Evolutionary conservation across 2,797 vertebrate genomes (phyloP).

Genomic region (Protonibea diacanthus): DNA sequence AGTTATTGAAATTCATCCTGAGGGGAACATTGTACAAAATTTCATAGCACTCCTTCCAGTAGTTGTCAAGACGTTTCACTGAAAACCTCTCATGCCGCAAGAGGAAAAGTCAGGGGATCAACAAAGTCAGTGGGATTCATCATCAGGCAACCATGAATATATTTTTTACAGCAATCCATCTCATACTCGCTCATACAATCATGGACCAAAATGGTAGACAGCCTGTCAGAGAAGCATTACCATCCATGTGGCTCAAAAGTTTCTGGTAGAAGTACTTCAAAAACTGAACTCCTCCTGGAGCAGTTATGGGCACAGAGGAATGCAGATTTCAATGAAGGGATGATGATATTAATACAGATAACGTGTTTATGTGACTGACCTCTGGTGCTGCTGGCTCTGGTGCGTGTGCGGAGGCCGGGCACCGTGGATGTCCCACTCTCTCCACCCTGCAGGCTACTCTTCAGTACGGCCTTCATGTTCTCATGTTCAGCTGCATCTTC

Average conservation of each 20-base stretch:
- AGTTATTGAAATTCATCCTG: neutral
- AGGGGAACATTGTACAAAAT: too few species aligned
- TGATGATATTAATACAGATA: constrained; percentile 4
- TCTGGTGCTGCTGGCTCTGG: constrained; percentile 85
- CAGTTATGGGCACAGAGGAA: neutral
- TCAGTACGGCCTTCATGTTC: constrained; percentile 97
- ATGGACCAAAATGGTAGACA: neutral
- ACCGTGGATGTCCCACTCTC: constrained; percentile 78
- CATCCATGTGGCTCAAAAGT: neutral
- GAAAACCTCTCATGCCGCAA: neutral
- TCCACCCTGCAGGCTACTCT: constrained; percentile 79
- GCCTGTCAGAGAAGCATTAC: neutral
- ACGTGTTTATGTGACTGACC: constrained; percentile 74
- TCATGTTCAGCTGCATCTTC: constrained; percentile 94
- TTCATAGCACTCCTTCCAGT: neutral
- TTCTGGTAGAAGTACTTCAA: neutral
- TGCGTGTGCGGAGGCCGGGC: constrained; percentile 90
- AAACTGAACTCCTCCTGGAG: neutral
- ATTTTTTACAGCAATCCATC: neutral
- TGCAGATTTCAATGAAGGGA: neutral
- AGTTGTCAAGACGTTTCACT: neutral
- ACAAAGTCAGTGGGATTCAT: neutral
- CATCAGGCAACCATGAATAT: neutral
- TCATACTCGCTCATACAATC: neutral
- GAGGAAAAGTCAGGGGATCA: neutral